These are phyloP conservation scores for Nebria brevicollis DNA, from an alignment of 2,888 invertebrate species.

Conservation along the genomic window DNA sequence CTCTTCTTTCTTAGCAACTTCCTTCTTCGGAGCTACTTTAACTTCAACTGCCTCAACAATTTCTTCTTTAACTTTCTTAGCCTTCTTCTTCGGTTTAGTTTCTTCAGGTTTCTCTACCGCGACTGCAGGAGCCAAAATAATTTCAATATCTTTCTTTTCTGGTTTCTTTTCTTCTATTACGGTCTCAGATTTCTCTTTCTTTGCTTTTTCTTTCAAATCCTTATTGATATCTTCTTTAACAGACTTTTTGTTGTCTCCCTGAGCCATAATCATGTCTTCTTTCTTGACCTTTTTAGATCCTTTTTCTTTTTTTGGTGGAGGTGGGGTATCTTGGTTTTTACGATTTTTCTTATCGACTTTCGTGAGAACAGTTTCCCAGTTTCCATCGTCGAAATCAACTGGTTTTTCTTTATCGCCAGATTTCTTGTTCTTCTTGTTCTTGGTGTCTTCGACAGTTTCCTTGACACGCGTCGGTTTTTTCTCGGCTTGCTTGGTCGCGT, in stretches of 20 bases:
- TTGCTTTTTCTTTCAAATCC: constrained; percentile 63
- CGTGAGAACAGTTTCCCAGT: constrained; percentile 78
- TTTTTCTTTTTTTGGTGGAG: constrained; percentile 61
- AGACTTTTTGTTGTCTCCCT: constrained; percentile 63
- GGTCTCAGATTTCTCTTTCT: constrained; percentile 52
- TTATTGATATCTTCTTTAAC: constrained; percentile 66
- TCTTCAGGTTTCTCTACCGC: constrained; percentile 32
- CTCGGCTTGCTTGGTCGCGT: constrained; percentile 63
- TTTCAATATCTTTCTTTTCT: constrained; percentile 57
- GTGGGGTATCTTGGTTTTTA: constrained; percentile 68
- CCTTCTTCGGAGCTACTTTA: constrained; percentile 36
- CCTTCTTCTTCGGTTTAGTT: constrained; percentile 56
- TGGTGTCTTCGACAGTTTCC: constrained; percentile 58
- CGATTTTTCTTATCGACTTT: constrained; percentile 78
- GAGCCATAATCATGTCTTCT: constrained; percentile 46
- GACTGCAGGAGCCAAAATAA: constrained; percentile 48
- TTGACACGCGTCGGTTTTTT: constrained; percentile 61
- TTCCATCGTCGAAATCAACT: constrained; percentile 77
- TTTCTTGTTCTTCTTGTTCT: constrained; percentile 64
- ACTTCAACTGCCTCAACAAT: constrained; percentile 28
- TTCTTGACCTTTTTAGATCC: constrained; percentile 57
- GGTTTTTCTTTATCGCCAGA: constrained; percentile 71
- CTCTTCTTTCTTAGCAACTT: constrained; percentile 35
- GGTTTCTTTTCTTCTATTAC: constrained; percentile 51
- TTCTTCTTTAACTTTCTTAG: constrained; percentile 57